Evolutionary conservation across 2,888 invertebrate genomes (phyloP).

Genomic region (Galerucella nymphaeae): DNA sequence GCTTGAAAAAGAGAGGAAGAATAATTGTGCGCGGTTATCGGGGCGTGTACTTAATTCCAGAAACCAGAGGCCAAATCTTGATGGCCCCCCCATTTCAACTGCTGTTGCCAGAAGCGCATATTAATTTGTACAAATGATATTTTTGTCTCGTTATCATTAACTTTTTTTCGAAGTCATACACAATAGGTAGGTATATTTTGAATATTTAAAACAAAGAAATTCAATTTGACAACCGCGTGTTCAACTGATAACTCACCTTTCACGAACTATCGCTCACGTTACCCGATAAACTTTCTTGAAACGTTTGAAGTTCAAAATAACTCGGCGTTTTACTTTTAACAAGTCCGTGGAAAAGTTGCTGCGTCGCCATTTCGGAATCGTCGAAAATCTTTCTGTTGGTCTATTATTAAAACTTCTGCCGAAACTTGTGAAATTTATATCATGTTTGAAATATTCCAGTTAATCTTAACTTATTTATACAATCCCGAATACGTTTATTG

Average conservation of each 20-base stretch:
- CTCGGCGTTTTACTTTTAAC: conserved; percentile 18
- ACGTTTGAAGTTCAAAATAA: conserved; percentile 30
- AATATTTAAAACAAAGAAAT: too few relatives aligned
- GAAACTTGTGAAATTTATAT: conserved; percentile 46
- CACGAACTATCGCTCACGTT: neutral
- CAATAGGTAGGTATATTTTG: too few relatives aligned
- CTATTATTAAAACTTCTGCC: conserved; percentile 44
- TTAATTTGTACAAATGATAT: too few relatives aligned
- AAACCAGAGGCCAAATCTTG: too few relatives aligned
- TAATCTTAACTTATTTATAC: conserved; percentile 43
- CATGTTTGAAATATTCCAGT: conserved; percentile 42
- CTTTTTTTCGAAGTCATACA: too few relatives aligned
- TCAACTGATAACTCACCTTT: neutral
- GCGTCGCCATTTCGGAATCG: conserved; percentile 31
- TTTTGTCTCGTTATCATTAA: too few relatives aligned
- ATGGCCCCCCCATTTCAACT: too few relatives aligned
- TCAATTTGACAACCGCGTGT: neutral
- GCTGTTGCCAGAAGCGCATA: too few relatives aligned
- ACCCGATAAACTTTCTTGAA: conserved; percentile 22
- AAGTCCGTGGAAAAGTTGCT: neutral
- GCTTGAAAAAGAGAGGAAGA: too few relatives aligned
- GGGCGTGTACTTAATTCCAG: too few relatives aligned
- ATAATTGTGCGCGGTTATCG: too few relatives aligned
- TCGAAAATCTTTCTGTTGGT: conserved; percentile 39
- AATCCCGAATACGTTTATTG: conserved; percentile 11